Base-by-base conservation (phyloP, 1,140 invertebrate species). In the Hypsibius dujardini region DNA sequence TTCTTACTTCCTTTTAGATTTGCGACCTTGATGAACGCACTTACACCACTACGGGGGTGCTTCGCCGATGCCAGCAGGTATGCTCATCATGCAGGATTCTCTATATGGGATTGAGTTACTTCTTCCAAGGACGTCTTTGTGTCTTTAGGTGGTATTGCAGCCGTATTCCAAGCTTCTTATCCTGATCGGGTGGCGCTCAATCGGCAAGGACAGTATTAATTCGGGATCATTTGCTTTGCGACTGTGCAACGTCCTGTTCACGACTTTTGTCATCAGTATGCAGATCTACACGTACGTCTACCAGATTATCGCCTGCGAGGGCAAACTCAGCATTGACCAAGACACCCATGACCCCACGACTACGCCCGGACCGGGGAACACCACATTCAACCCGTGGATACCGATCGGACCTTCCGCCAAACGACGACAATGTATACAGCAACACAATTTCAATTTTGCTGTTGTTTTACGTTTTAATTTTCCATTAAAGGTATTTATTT, bases 41-140 rank as follows among this genome's bases (percentile, higher is more conserved):
- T 7, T 45, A 67, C 45, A 67, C 62, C 7, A 67, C 62, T 7
- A 67, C 62, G 3, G 62, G 62, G 7, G 62, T 42, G 12, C 45
- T 67, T 15, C 62, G 62, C 12, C 42, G 62, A 45, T 67, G 62
- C 45, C 62, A 67, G 45, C 62, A 67, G 62, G 62, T 67, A 56
- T 56, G 7, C n/a, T 7, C n/a, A 56, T 56, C 50, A 56, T 56
- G n/a, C 7, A n/a, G 7, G 50, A 56, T 7, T 56, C 50, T 56
- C 50, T n/a, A 12, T 56, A 12, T 12, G 50, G 50, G 7, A 56
- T 56, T 28, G 28, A n/a, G 50, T 7, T n/a, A 56, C n/a, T 56
- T 56, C 7, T 56, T 56, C 7, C n/a, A 12, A 56, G n/a, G n/a
- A 7, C 7, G 3, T 67, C 45, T 67, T 12, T 67, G 12, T 67